A percentile compares a stretch with the other conserved stretches of the same genome.
Conservation (phyloP, 2,888 invertebrate species). For the Deilephila elpenor region DNA sequence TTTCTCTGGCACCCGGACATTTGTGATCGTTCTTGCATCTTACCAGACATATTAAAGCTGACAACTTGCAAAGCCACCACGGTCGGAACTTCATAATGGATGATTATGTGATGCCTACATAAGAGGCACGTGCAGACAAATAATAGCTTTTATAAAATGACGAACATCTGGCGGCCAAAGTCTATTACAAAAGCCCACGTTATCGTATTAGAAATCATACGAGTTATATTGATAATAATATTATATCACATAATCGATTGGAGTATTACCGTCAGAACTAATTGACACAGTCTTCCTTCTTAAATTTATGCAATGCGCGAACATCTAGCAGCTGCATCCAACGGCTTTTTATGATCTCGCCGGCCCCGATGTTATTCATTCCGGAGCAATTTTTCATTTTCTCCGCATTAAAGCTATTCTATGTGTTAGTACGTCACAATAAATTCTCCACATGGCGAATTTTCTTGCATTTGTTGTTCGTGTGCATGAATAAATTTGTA, state of each 20-base stretch:
- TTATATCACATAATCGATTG: background rate
- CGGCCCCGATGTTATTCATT: slow-evolving; percentile 4
- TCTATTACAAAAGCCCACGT: no score
- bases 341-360: background rate
- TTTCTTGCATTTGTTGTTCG: background rate
- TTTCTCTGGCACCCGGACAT: no score
- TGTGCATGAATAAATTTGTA: background rate
- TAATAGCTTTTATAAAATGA: no score
- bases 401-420: background rate
- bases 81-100: no score
- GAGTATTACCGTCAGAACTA: background rate
- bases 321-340: background rate
- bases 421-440: background rate
- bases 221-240: no score
- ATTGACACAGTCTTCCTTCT: background rate
- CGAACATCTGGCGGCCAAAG: no score
- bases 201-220: no score
- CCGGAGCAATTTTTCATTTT: background rate
- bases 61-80: no score
- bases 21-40: no score
- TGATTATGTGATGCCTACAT: no score
- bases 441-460: background rate
- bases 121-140: no score
- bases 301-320: background rate
- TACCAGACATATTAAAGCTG: no score